These are phyloP conservation scores for Acholoe squamosa DNA, from an alignment of 2,888 invertebrate species.

Conservation along the genomic window DNA sequence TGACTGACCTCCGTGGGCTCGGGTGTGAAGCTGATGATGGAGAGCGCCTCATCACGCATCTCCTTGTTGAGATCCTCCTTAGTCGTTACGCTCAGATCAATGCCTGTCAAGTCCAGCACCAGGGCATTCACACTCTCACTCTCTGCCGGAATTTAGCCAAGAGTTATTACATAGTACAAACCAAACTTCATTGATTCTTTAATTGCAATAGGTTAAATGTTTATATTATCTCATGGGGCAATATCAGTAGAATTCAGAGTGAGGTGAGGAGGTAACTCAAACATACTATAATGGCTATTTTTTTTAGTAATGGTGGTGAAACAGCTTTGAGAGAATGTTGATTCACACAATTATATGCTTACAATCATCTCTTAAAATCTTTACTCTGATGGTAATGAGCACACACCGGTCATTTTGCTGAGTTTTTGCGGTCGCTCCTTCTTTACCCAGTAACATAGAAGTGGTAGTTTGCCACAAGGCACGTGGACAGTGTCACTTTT, in stretches of 20 bases:
- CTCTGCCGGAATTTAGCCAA: slow-evolving; percentile 70
- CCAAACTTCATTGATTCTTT: too few species aligned
- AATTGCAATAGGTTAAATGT: too few species aligned
- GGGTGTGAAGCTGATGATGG: slow-evolving; percentile 76
- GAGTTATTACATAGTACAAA: too few species aligned
- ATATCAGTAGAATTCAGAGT: too few species aligned
- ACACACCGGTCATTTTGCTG: slow-evolving; percentile 77
- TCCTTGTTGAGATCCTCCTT: slow-evolving; percentile 80
- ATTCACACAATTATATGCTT: too few species aligned
- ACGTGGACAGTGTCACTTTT: slow-evolving; percentile 74
- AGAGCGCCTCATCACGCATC: slow-evolving; percentile 75
- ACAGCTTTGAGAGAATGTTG: too few species aligned
- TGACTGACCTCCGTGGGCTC: slow-evolving; percentile 66
- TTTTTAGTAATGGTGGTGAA: too few species aligned
- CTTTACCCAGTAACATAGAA: slow-evolving; percentile 79
- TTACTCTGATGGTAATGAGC: not conserved
- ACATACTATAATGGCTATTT: too few species aligned
- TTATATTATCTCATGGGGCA: too few species aligned
- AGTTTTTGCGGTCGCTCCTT: slow-evolving; percentile 72
- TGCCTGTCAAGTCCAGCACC: slow-evolving; percentile 80
- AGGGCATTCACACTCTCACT: slow-evolving; percentile 78
- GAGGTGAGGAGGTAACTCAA: too few species aligned
- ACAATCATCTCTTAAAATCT: too few species aligned
- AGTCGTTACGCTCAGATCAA: slow-evolving; percentile 77
- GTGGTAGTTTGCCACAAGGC: slow-evolving; percentile 78